Percentiles rank a stretch among this genome's conserved stretches.
Conservation (phyloP, 2,888 invertebrate species). For the Euclidia mi region DNA sequence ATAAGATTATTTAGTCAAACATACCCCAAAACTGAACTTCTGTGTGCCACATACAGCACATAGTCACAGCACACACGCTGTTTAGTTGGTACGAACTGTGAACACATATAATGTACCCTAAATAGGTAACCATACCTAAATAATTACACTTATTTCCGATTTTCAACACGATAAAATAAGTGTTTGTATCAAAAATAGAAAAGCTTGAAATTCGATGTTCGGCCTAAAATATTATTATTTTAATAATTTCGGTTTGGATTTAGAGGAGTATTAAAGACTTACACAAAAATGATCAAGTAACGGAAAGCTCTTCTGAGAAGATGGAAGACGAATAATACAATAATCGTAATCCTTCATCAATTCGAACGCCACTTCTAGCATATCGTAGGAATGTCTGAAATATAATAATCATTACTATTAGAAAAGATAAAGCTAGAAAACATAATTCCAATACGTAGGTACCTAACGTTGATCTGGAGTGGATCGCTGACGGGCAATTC, state of each 20-base stretch:
- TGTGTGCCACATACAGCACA: slow-evolving; percentile 76
- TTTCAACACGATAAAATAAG: no score
- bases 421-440: no score
- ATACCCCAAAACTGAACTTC: slow-evolving; percentile 78
- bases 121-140: no score
- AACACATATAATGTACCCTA: slow-evolving; percentile 22
- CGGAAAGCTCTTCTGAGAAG: slow-evolving; percentile 77
- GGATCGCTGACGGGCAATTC: no score
- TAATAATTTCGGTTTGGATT: no score
- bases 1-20: slow-evolving; percentile 12
- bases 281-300: slow-evolving; percentile 89
- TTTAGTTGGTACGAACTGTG: slow-evolving; percentile 78
- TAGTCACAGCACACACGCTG: slow-evolving; percentile 62
- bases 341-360: slow-evolving; percentile 92
- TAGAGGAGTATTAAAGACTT: slow-evolving; percentile 37
- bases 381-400: slow-evolving; percentile 83
- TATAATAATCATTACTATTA: no score
- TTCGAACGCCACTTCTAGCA: slow-evolving; percentile 92
- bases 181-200: no score
- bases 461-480: no score
- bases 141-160: no score
- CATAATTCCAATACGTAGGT: no score
- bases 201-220: no score
- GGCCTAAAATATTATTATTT: no score
- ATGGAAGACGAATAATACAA: slow-evolving; percentile 89